Evolutionary conservation across 2,113 vertebrate species (phyloP).

Genomic region (Carollia perspicillata): DNA sequence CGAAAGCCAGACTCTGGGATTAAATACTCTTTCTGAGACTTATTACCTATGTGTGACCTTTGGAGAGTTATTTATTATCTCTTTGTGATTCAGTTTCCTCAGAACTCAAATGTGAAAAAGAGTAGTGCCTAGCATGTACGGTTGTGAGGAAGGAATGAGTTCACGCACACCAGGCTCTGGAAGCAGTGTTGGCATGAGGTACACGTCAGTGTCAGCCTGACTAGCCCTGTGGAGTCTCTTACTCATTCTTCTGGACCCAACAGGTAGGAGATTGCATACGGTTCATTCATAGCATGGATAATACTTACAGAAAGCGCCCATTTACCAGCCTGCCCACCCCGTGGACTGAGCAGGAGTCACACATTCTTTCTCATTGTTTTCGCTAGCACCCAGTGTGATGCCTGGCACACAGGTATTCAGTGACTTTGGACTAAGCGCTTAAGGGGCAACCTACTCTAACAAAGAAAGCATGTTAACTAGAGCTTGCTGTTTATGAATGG

Average conservation of each 20-base stretch:
- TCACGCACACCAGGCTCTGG: background rate
- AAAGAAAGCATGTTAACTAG: background rate
- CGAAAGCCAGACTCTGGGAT: background rate
- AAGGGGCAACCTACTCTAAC: background rate
- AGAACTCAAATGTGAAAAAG: background rate
- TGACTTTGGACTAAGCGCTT: background rate
- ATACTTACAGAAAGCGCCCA: background rate
- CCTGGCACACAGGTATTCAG: background rate
- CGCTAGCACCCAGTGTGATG: background rate
- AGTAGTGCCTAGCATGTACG: background rate
- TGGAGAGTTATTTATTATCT: background rate
- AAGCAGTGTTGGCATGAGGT: background rate
- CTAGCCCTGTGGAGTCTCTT: too few species aligned
- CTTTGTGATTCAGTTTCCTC: background rate
- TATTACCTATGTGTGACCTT: background rate
- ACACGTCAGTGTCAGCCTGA: too few species aligned
- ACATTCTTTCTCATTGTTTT: background rate
- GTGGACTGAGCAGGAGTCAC: background rate
- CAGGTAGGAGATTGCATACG: background rate
- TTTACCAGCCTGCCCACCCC: background rate
- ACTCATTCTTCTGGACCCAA: background rate
- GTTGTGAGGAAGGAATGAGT: background rate
- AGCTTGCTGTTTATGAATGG: background rate
- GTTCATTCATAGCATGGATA: background rate
- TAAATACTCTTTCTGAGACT: background rate